phyloP scores from a whole-genome alignment of 2,797 vertebrate genomes.

The Moxostoma hubbsi region DNA sequence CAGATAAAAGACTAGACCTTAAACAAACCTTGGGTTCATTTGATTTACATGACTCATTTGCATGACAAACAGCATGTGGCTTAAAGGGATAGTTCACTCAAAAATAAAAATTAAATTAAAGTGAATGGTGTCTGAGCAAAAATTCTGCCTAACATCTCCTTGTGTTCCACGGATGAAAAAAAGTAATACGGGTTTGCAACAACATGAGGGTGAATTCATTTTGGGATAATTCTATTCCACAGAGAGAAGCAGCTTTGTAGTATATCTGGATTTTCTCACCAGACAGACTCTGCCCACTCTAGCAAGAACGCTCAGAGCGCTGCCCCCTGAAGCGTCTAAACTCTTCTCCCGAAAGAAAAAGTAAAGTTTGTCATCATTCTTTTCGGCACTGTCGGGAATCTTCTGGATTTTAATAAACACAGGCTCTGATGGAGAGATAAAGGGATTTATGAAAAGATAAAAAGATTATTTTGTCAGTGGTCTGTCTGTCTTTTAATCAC shows the following conservation, averaged over 20 bases:
- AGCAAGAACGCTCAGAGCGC: conserved; percentile 70
- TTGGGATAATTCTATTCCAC: no score
- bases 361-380: conserved; percentile 77
- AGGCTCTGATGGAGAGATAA: conserved; percentile 65
- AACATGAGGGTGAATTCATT: no score
- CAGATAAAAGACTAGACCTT: conserved; percentile 9
- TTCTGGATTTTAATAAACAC: conserved; percentile 74
- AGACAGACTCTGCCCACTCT: conserved; percentile 76
- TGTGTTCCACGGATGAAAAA: no score
- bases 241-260: no score
- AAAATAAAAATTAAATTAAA: no score
- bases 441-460: neutral
- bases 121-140: no score
- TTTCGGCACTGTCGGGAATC: conserved; percentile 74
- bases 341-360: conserved; percentile 78
- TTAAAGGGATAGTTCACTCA: no score
- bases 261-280: conserved; percentile 63
- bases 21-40: neutral
- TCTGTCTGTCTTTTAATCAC: neutral
- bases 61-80: neutral
- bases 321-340: conserved; percentile 67
- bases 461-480: neutral
- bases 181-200: no score
- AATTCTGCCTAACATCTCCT: no score
- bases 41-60: neutral